Conservation (phyloP, 2,797 vertebrate genomes). For the Rachycentron canadum region DNA sequence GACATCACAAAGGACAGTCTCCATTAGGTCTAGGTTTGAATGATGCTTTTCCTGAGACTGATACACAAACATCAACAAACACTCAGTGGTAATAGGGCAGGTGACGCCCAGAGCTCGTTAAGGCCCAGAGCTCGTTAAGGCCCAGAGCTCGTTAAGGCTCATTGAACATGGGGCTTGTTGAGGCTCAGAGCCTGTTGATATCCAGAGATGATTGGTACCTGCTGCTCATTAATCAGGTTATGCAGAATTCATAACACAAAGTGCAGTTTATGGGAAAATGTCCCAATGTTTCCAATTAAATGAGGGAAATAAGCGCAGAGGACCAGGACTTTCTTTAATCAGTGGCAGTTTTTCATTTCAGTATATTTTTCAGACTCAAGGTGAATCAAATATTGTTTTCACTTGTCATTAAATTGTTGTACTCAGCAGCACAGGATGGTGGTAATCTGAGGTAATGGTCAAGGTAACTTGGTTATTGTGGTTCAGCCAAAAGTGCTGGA, state of each 20-base stretch:
- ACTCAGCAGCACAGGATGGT: background rate
- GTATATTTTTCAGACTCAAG: background rate
- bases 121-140: background rate
- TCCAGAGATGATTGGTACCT: background rate
- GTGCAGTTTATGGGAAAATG: background rate
- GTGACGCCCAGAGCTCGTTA: constrained; percentile 2
- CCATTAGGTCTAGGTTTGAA: background rate
- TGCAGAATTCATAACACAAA: background rate
- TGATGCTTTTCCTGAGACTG: background rate
- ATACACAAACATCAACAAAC: background rate
- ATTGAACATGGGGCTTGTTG: background rate
- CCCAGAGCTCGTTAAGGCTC: constrained; percentile 10
- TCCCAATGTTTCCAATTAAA: background rate
- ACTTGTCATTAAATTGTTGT: background rate
- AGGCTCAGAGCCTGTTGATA: background rate
- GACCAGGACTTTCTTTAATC: background rate
- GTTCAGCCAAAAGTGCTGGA: constrained; percentile 90
- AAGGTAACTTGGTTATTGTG: constrained; percentile 16
- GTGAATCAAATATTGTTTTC: background rate
- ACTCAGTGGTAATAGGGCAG: background rate
- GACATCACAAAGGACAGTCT: background rate
- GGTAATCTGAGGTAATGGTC: background rate
- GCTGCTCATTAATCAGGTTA: constrained; percentile 9
- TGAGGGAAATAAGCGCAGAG: background rate
- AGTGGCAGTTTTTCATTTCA: background rate